Evolutionary conservation across 2,113 vertebrate genomes (phyloP), one percentile per base, ranked within the genome.

Genomic region (Hippocampus guttulatus): DNA sequence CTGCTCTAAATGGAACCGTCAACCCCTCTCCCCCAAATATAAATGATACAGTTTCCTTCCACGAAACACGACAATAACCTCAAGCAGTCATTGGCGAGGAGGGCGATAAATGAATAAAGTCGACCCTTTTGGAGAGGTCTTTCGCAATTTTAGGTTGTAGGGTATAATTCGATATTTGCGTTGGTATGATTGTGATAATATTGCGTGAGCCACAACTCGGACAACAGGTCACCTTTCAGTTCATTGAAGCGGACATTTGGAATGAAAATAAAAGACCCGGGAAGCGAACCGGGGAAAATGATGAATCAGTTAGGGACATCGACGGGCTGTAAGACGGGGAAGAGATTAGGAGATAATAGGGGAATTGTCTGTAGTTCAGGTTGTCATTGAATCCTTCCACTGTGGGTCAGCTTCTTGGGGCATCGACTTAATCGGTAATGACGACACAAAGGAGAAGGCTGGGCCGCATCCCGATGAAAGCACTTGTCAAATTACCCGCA

Each of bases 401-500:
- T 61, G 55, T 54, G 64, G 80, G 82, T 83, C 78, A 81, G 60
- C 51, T 74, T 70, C 75, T 47, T 18, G 52, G 77, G 70, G 45
- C 69, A 38, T 70, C 38, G 74, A 71, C 76, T 73, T 80, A 79
- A 83, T 84, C 76, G 73, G 76, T 75, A 84, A 81, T 84, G 76
- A 82, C 79, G 84, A 81, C 79, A 79, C 72, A 79, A 74, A 77
- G 76, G 61, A 65, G 63, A 71, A 47, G 74, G 77, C 76, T 67
- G 77, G 75, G 74, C 55, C 79, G 74, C 68, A 57, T 33, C 61
- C 77, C 79, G 77, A 72, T 77, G 75, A 84, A 78, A 85, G 78
- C 70, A 68, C 79, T 83, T 87, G 83, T 80, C 85, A 83, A 82
- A 82, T 85, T 81, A 84, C 80, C 78, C 69, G 45, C 52, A 73